These are phyloP conservation scores for Ectemnius continuus DNA, from an alignment of 2,888 invertebrate genomes.

Conservation along the genomic window DNA sequence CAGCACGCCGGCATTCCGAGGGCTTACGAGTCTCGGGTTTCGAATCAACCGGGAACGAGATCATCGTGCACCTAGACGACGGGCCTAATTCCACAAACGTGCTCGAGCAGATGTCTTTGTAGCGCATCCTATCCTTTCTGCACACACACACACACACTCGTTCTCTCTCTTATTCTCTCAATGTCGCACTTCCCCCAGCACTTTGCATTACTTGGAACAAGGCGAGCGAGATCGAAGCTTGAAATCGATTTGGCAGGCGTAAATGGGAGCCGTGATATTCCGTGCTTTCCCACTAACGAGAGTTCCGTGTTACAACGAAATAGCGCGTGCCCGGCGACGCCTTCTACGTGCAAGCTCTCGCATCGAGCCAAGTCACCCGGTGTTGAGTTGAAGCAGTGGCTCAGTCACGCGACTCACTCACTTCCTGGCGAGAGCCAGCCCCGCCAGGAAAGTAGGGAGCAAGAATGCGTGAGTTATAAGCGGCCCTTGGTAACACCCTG, in stretches of 20 bases:
- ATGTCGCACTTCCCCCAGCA: too few species aligned
- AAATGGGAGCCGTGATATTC: conserved; percentile 20
- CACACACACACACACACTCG: too few species aligned
- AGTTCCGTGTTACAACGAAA: conserved; percentile 37
- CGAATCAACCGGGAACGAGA: conserved; percentile 25
- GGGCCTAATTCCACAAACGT: conserved; percentile 56
- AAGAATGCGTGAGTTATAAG: too few species aligned
- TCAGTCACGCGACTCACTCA: too few species aligned
- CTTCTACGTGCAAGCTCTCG: conserved; percentile 16
- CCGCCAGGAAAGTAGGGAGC: too few species aligned
- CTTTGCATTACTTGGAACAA: too few species aligned
- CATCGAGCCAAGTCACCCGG: conserved; percentile 13
- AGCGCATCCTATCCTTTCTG: too few species aligned
- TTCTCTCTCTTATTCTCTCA: too few species aligned
- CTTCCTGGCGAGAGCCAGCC: too few species aligned
- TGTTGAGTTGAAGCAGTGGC: conserved; percentile 3
- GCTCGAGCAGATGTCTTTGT: conserved; percentile 47
- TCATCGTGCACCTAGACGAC: conserved; percentile 21
- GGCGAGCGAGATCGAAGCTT: too few species aligned
- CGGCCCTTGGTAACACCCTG: too few species aligned
- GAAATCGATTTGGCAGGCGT: too few species aligned
- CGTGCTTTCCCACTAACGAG: conserved; percentile 52
- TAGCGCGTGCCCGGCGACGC: conserved; percentile 25
- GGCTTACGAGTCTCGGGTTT: conserved; percentile 22
- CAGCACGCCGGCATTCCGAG: background rate